These are phyloP conservation scores for Metellina segmentata DNA, from an alignment of 2,888 invertebrate genomes.

Conservation along the genomic window DNA sequence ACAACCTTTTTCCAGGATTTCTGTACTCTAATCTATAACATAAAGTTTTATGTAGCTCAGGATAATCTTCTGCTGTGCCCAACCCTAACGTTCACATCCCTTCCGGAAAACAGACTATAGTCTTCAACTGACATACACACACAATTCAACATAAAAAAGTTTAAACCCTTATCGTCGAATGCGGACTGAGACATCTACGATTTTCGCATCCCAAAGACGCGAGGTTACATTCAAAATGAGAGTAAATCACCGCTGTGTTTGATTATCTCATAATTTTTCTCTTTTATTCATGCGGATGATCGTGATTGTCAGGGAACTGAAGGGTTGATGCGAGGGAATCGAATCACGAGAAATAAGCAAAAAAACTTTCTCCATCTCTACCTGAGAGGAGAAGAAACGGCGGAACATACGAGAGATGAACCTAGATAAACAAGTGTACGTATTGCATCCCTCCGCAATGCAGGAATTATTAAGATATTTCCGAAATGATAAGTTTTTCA, in stretches of 20 bases:
- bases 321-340: neutral
- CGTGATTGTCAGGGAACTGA: neutral
- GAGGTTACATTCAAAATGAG: neutral
- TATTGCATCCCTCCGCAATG: conserved; percentile 12
- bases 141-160: neutral
- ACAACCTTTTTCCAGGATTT: too few species aligned
- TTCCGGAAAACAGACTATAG: too few species aligned
- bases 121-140: neutral
- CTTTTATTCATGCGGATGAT: neutral
- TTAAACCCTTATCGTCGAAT: neutral
- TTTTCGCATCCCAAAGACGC: neutral
- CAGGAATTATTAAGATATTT: conserved; percentile 71
- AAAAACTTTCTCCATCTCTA: neutral
- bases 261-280: neutral
- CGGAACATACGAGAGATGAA: conserved; percentile 17
- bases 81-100: too few species aligned
- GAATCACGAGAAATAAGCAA: neutral
- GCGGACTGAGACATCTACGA: neutral
- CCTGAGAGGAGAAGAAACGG: too few species aligned
- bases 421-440: conserved; percentile 53
- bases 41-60: too few species aligned
- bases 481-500: conserved; percentile 69
- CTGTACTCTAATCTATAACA: too few species aligned
- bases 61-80: too few species aligned
- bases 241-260: neutral